Evolutionary conservation across 2,888 invertebrate species (phyloP).

Genomic region (Nomada fucata): DNA sequence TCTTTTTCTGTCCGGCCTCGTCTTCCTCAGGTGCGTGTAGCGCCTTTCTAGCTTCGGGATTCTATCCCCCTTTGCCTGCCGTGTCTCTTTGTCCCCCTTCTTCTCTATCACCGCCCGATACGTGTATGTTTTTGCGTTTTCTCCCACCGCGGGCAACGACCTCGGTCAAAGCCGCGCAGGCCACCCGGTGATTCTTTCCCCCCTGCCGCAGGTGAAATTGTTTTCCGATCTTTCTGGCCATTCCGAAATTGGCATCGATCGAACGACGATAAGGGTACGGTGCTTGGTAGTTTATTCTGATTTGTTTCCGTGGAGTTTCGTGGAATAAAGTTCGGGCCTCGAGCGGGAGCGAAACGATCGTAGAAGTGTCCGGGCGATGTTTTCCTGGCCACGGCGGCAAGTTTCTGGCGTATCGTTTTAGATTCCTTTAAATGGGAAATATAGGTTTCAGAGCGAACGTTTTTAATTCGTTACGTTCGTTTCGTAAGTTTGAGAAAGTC

Average conservation of each 20-base stretch:
- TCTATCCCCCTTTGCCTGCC: conserved; percentile 64
- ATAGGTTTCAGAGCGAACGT: too few species aligned
- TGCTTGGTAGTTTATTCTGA: background rate
- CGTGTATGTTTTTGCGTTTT: conserved; percentile 67
- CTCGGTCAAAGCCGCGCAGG: conserved; percentile 42
- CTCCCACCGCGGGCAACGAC: conserved; percentile 58
- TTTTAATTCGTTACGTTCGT: too few species aligned
- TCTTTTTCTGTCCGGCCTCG: conserved; percentile 39
- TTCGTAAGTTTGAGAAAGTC: too few species aligned
- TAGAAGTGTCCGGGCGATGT: too few species aligned
- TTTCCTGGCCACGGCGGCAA: too few species aligned
- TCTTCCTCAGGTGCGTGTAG: conserved; percentile 56
- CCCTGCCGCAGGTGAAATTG: too few species aligned
- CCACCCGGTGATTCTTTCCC: background rate
- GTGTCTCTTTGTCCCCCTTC: conserved; percentile 63
- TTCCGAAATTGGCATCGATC: background rate
- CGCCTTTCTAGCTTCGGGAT: conserved; percentile 66
- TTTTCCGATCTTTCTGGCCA: background rate
- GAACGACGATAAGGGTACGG: background rate
- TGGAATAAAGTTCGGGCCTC: too few species aligned
- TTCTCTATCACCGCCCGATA: conserved; percentile 61
- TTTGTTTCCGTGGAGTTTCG: background rate
- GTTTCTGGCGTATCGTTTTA: too few species aligned
- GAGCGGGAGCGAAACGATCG: too few species aligned
- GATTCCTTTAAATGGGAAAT: too few species aligned